Evolutionary conservation across 2,888 invertebrate species (phyloP), one percentile per base, ranked within the genome.

Genomic region (Euzophera pinguis): DNA sequence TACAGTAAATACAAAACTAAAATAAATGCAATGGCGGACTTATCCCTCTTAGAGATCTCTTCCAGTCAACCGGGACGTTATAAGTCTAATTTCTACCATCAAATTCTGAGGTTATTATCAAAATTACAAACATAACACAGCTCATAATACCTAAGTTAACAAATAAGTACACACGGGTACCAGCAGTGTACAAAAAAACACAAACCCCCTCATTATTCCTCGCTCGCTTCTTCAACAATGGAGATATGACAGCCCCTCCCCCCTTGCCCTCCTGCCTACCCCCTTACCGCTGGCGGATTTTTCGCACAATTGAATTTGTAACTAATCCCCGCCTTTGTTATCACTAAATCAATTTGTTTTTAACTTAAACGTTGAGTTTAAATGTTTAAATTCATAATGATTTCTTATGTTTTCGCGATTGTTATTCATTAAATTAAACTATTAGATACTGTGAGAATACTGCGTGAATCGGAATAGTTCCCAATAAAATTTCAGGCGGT

Each of bases 221-320:
- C 45, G 45, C 45, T 27, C 45, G 32, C n/a, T 45, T 32, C 45
- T 45, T 34, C 45, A 45, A 53, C 53, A 56, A 56, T 53, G 48
- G 50, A 49, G 48, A 45, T 45, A 45, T 45, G 45, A 45, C 45
- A 45, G 45, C 14, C 12, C 13, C 14, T 10, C 32, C 45, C 32
- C 45, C 14, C 34, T n/a, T 3, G 9, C 6, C 22, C 7, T 7
- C 43, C 10, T 10, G 1, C 32, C 32, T 52, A 51, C 55, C 63
- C 63, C 51, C 48, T 53, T 53, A 61, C 63, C 63, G 66, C 62
- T 57, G 60, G 55, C 64, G 68, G 60, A 78, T 84, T 85, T 84
- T 82, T 84, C 72, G 70, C 72, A 84, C 85, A 85, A 85, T 85
- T 81, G 85, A 85, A 85, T 85, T 72, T 74, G 71, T 84, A 84